A percentile compares a stretch with the other conserved stretches of the same genome.
These are phyloP conservation scores for Leucoraja erinaceus DNA, from an alignment of 2,113 vertebrate species.

Conservation along the genomic window DNA sequence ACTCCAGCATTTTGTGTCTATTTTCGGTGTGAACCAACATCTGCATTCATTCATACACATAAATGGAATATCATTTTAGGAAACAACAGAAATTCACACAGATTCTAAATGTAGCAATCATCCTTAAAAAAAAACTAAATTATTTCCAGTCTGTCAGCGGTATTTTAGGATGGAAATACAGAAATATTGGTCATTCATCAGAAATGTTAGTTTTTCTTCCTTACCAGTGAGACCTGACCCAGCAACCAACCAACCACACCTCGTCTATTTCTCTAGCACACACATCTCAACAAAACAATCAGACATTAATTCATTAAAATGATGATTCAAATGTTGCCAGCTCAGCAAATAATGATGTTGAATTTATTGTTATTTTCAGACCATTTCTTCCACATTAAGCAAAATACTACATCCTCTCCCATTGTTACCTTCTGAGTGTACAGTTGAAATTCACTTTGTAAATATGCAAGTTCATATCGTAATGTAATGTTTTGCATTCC, in stretches of 20 bases:
- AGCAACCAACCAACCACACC: too few species aligned
- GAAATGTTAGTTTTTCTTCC: neutral
- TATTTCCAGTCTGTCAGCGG: neutral
- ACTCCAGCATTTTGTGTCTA: too few species aligned
- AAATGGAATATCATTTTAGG: neutral
- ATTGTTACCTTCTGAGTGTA: neutral
- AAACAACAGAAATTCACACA: neutral
- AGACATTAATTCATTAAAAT: neutral
- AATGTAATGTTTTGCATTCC: neutral
- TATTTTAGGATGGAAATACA: neutral
- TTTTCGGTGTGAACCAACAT: too few species aligned
- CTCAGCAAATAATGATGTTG: neutral
- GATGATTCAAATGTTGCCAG: neutral
- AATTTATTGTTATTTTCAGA: neutral
- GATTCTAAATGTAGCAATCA: neutral
- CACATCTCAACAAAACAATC: too few species aligned
- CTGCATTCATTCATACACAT: neutral
- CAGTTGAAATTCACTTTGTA: neutral
- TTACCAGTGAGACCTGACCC: neutral
- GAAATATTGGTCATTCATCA: neutral
- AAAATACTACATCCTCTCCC: neutral
- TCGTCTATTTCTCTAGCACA: too few species aligned
- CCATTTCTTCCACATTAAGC: neutral
- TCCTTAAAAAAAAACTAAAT: neutral
- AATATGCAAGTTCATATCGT: neutral